phyloP scores from a whole-genome alignment of 2,113 vertebrate species.

The Ophthalmolycus amberensis region DNA sequence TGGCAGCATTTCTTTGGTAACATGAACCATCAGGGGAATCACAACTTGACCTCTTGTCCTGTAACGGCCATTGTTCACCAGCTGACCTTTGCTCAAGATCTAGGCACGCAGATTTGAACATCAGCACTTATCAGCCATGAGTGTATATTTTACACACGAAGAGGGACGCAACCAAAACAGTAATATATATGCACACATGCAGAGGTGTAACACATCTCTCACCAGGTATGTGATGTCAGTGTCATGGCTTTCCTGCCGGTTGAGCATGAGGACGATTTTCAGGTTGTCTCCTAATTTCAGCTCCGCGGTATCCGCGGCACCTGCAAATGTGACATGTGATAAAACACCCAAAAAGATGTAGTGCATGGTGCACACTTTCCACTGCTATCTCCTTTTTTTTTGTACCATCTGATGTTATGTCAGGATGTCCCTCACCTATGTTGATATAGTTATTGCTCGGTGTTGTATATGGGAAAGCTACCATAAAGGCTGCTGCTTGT shows the following conservation, averaged over 20 bases:
- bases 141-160: not conserved
- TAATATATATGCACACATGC: not conserved
- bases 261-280: slow-evolving; percentile 69
- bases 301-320: slow-evolving; percentile 46
- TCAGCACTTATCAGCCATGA: not conserved
- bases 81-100: slow-evolving; percentile 82
- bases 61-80: slow-evolving; percentile 69
- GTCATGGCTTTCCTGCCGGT: not conserved
- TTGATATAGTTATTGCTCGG: slow-evolving; percentile 80
- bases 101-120: slow-evolving; percentile 42
- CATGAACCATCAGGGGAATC: slow-evolving; percentile 51
- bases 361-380: not conserved
- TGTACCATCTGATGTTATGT: not conserved
- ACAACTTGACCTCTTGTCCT: slow-evolving; percentile 64
- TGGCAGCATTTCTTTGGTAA: slow-evolving; percentile 80
- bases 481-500: slow-evolving; percentile 76
- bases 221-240: slow-evolving; percentile 82
- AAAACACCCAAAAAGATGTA: not conserved
- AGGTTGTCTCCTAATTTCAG: slow-evolving; percentile 59
- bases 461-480: slow-evolving; percentile 69
- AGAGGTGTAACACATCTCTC: slow-evolving; percentile 31
- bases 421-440: slow-evolving; percentile 65
- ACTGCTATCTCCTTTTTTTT: too few species aligned
- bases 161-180: fast-evolving
- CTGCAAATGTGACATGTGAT: slow-evolving; percentile 11